Percentiles rank a stretch among this genome's conserved stretches.
phyloP scores from a whole-genome alignment of 1,140 invertebrate genomes.

The Chelonus insularis region DNA sequence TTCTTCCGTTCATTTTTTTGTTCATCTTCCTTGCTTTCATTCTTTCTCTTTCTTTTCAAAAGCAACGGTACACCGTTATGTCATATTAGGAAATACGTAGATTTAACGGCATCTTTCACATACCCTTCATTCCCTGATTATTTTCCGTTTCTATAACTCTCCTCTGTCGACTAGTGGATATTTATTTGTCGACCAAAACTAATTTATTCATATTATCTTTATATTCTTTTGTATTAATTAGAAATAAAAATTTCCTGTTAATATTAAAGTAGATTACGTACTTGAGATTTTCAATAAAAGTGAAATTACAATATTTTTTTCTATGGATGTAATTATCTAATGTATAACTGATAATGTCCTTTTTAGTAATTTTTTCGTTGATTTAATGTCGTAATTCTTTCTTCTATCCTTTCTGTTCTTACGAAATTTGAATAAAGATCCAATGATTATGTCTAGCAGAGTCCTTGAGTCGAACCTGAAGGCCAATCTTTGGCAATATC shows the following conservation, averaged over 20 bases:
- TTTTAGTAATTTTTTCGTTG: no score
- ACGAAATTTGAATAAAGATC: background rate
- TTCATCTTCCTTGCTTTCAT: background rate
- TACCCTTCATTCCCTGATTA: background rate
- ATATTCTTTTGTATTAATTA: no score
- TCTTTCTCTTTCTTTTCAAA: slow-evolving; percentile 23
- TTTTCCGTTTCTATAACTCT: no score
- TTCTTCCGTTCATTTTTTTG: slow-evolving; percentile 20
- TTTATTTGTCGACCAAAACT: no score
- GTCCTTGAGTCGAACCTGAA: slow-evolving; percentile 17
- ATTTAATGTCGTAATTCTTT: background rate
- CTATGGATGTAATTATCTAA: no score
- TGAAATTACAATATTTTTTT: no score
- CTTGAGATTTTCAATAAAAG: no score
- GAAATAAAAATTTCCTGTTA: no score
- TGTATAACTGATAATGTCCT: no score
- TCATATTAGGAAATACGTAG: slow-evolving; percentile 56
- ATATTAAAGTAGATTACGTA: no score
- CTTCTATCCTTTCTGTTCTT: background rate
- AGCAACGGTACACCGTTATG: slow-evolving; percentile 51
- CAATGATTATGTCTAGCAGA: background rate
- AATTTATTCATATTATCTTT: no score
- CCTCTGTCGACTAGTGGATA: no score
- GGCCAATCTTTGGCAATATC: slow-evolving; percentile 18
- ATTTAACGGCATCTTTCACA: slow-evolving; percentile 48